Conservation (phyloP, 2,888 invertebrate genomes). For the Crioceris asparagi region DNA sequence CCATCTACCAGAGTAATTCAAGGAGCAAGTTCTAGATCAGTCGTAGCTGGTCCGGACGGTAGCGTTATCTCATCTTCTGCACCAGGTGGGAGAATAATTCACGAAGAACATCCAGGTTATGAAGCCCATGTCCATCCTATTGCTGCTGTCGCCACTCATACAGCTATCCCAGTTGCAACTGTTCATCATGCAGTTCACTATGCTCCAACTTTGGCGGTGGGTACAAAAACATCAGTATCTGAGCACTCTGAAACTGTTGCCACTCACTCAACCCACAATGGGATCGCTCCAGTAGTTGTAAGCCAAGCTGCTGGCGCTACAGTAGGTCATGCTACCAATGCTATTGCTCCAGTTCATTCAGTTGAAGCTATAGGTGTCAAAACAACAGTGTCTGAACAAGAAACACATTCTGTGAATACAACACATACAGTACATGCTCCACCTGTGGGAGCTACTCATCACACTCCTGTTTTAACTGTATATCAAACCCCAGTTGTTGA, state of each 20-base stretch:
- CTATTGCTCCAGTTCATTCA: slow-evolving; percentile 4
- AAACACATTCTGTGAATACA: slow-evolving; percentile 5
- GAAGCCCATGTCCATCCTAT: slow-evolving; percentile 12
- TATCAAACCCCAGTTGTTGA: slow-evolving; percentile 6
- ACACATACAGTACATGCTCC: slow-evolving; percentile 6
- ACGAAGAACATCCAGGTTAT: slow-evolving; percentile 8
- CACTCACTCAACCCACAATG: slow-evolving; percentile 4
- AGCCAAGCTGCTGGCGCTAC: not conserved
- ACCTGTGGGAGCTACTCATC: slow-evolving; percentile 11
- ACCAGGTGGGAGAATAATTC: slow-evolving; percentile 7
- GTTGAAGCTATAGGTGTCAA: slow-evolving; percentile 2
- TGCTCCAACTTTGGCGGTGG: slow-evolving; percentile 3
- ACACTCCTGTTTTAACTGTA: slow-evolving; percentile 4
- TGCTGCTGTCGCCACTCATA: slow-evolving; percentile 5
- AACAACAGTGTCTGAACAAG: slow-evolving; percentile 4
- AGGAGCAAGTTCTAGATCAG: slow-evolving; percentile 24
- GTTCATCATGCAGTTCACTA: slow-evolving; percentile 8
- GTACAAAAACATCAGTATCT: slow-evolving; percentile 6
- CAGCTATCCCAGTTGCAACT: slow-evolving; percentile 10
- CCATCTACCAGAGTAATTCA: slow-evolving; percentile 11
- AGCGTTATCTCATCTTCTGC: slow-evolving; percentile 10
- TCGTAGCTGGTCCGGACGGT: slow-evolving; percentile 22
- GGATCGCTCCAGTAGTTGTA: slow-evolving; percentile 8
- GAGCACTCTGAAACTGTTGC: slow-evolving; percentile 2
- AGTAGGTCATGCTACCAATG: not conserved